phyloP scores from a whole-genome alignment of 2,888 invertebrate genomes.

The Erebia aethiops region DNA sequence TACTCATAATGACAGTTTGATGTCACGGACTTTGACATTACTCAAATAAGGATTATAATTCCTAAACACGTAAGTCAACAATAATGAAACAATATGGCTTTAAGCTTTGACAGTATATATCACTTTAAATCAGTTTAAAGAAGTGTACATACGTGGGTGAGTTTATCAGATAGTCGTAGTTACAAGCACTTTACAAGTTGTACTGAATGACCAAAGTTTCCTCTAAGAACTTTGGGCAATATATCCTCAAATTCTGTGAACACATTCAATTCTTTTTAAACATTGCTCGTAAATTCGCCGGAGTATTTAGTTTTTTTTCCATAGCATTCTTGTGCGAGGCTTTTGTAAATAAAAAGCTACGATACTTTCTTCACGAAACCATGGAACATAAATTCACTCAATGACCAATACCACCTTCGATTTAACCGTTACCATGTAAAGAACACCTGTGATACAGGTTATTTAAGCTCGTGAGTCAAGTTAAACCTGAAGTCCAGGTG shows the following conservation, averaged over 20 bases:
- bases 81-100: no score
- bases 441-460: conserved; percentile 21
- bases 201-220: not conserved
- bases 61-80: no score
- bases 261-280: not conserved
- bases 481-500: conserved; percentile 17
- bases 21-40: no score
- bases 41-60: no score
- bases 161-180: not conserved
- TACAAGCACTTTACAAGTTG: not conserved
- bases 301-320: not conserved
- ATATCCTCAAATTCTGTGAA: not conserved
- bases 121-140: no score
- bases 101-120: no score
- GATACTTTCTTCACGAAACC: not conserved
- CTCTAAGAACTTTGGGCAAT: not conserved
- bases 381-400: not conserved
- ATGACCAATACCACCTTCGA: conserved; percentile 9
- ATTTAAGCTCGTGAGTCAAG: conserved; percentile 6
- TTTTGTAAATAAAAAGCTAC: conserved; percentile 2
- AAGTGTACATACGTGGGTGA: no score
- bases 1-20: no score
- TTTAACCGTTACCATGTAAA: conserved; percentile 11
- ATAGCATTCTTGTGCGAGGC: not conserved
- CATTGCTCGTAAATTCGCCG: not conserved